Conservation (phyloP, 2,888 invertebrate species). For the Zonitis immaculata region DNA sequence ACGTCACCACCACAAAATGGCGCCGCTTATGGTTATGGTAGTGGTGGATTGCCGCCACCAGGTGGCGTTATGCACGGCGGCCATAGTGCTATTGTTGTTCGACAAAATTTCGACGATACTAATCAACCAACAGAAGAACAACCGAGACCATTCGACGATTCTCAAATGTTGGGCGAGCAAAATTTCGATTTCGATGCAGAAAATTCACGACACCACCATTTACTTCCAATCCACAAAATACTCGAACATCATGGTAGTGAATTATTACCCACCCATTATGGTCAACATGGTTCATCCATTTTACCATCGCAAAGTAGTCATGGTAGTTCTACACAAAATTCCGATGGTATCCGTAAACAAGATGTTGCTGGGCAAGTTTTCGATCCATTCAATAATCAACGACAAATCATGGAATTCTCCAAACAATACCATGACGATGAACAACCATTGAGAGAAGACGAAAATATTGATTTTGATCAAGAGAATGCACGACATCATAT, state of each 20-base stretch:
- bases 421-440: neutral
- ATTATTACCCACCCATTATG: neutral
- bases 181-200: neutral
- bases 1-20: too few relatives aligned
- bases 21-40: neutral
- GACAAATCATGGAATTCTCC: neutral
- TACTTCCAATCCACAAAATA: too few relatives aligned
- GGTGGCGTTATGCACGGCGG: too few relatives aligned
- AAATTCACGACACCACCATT: neutral
- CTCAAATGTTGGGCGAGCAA: too few relatives aligned
- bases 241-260: neutral
- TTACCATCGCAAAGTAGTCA: neutral
- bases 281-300: neutral
- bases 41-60: too few relatives aligned
- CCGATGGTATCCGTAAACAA: too few relatives aligned
- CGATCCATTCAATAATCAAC: constrained; percentile 4
- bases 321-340: neutral
- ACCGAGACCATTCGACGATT: too few relatives aligned
- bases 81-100: too few relatives aligned
- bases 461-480: neutral
- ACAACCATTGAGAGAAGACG: neutral
- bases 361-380: neutral
- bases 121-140: too few relatives aligned
- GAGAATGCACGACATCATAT: too few relatives aligned
- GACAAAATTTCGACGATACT: too few relatives aligned